phyloP scores from a whole-genome alignment of 2,113 vertebrate genomes.

The Casuarius casuarius region DNA sequence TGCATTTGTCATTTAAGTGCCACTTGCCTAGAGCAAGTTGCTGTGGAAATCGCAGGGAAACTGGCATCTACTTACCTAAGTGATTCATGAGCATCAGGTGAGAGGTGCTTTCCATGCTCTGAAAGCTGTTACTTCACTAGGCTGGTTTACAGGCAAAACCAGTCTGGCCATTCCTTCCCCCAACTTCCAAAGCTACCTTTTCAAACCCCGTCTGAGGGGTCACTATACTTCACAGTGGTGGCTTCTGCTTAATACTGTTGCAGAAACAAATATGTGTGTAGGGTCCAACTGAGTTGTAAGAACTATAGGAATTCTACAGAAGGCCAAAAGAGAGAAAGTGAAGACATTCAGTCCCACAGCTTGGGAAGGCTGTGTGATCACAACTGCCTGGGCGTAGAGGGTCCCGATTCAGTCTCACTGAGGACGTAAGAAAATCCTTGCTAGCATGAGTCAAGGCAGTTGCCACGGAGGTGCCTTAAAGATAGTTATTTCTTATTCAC shows the following conservation, averaged over 20 bases:
- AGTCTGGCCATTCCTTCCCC: background rate
- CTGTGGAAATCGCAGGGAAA: background rate
- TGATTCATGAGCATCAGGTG: background rate
- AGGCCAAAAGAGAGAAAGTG: background rate
- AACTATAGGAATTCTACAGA: background rate
- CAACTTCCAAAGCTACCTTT: background rate
- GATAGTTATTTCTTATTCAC: background rate
- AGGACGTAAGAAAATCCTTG: background rate
- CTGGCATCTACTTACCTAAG: background rate
- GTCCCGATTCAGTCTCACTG: background rate
- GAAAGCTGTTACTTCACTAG: background rate
- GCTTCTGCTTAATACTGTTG: background rate
- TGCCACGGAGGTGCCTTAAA: background rate
- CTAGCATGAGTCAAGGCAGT: background rate
- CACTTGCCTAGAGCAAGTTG: background rate
- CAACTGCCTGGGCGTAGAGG: rapidly evolving
- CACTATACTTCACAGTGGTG: background rate
- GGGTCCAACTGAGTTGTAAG: background rate
- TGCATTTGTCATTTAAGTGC: background rate
- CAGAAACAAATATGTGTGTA: background rate
- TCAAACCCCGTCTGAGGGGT: background rate
- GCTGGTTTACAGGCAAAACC: background rate
- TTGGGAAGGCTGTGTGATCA: background rate
- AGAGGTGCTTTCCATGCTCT: background rate
- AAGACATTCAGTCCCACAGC: background rate